These are phyloP conservation scores for Psix sp. DNA, from an alignment of 1,140 invertebrate genomes.

Conservation along the genomic window DNA sequence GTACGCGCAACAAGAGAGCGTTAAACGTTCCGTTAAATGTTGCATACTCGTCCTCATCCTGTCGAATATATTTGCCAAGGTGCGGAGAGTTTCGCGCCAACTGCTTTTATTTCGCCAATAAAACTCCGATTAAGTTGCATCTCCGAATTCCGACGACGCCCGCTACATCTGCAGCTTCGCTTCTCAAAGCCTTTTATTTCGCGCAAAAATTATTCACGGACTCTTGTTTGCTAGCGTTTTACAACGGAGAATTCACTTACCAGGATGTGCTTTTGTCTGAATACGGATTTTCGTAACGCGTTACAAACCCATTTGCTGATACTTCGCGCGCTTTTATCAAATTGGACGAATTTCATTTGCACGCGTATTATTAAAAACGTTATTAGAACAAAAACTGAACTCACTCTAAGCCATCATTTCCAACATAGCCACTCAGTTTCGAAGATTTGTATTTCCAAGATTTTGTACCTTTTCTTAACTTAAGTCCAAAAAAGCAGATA, in stretches of 20 bases:
- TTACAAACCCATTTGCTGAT: slow-evolving; percentile 26
- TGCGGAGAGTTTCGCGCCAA: slow-evolving; percentile 24
- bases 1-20: slow-evolving; percentile 42
- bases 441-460: too few relatives aligned
- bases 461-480: too few relatives aligned
- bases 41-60: slow-evolving; percentile 42
- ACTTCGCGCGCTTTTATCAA: slow-evolving; percentile 21
- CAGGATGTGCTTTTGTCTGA: slow-evolving; percentile 7
- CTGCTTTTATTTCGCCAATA: slow-evolving; percentile 59
- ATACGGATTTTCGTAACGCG: slow-evolving; percentile 40
- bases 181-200: slow-evolving; percentile 39
- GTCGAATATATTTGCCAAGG: slow-evolving; percentile 46
- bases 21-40: slow-evolving; percentile 62
- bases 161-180: slow-evolving; percentile 17
- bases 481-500: too few relatives aligned
- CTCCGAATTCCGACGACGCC: slow-evolving; percentile 41
- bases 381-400: not conserved
- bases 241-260: slow-evolving; percentile 22
- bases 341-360: slow-evolving; percentile 17
- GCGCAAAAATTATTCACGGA: slow-evolving; percentile 28
- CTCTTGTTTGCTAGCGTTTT: slow-evolving; percentile 31
- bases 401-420: too few relatives aligned
- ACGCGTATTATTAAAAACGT: not conserved
- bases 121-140: slow-evolving; percentile 57
- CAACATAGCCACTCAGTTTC: too few relatives aligned